Conservation (phyloP, 2,797 vertebrate species). For the Hypotaenidia philippensis region DNA sequence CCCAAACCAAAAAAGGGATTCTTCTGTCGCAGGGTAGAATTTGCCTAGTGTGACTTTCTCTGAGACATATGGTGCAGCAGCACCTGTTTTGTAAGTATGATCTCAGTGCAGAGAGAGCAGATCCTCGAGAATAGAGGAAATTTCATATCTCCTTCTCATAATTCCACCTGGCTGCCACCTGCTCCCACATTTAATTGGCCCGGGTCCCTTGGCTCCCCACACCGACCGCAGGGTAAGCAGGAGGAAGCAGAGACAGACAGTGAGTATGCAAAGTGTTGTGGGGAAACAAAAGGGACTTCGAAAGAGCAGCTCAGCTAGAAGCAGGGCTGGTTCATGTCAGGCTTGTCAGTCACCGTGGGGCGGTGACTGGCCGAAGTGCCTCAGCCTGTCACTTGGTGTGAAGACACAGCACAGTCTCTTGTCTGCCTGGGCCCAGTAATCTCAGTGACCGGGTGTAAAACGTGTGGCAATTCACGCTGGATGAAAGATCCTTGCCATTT, state of each 20-base stretch:
- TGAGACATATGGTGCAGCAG: conserved; percentile 75
- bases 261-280: conserved; percentile 43
- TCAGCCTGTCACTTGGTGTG: neutral
- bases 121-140: conserved; percentile 74
- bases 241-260: conserved; percentile 60
- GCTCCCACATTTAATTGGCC: conserved; percentile 85
- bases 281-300: conserved; percentile 58
- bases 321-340: conserved; percentile 10
- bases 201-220: conserved; percentile 64
- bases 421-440: neutral
- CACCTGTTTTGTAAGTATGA: conserved; percentile 77
- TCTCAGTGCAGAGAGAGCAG: conserved; percentile 61
- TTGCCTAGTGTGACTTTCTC: conserved; percentile 53
- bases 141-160: conserved; percentile 67
- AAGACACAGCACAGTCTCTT: neutral
- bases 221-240: conserved; percentile 39
- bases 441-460: neutral
- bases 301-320: conserved; percentile 38
- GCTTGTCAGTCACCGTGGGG: neutral
- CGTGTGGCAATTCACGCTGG: neutral
- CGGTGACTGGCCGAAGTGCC: neutral
- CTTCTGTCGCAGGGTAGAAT: conserved; percentile 22
- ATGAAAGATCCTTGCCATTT: neutral
- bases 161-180: conserved; percentile 89
- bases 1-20: neutral